A percentile compares a stretch with the other conserved stretches of the same genome.
These are phyloP conservation scores for Tenthredo scrophulariae DNA, from an alignment of 2,888 invertebrate species.

Conservation along the genomic window DNA sequence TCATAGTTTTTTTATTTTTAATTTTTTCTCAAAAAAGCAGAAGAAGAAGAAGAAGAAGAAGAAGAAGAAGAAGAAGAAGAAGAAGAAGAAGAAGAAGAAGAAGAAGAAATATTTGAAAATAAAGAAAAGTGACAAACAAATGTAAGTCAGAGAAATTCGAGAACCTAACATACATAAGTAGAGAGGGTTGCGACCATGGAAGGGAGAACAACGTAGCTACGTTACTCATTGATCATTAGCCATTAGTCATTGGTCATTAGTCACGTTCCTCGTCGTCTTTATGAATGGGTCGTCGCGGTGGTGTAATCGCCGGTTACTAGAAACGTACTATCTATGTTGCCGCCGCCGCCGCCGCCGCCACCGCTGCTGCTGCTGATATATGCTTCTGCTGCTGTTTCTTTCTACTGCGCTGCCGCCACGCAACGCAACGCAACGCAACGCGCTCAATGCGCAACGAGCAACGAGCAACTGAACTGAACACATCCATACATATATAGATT, in stretches of 20 bases:
- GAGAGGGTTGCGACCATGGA: conserved; percentile 45
- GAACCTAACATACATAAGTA: not conserved
- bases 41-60: not conserved
- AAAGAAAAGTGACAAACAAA: not conserved
- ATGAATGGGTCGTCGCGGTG: conserved; percentile 70
- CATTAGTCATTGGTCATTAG: conserved; percentile 73
- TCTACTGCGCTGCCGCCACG: not conserved
- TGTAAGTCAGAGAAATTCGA: not conserved
- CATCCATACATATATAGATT: not conserved
- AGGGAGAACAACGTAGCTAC: conserved; percentile 44
- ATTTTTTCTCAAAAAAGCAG: not conserved
- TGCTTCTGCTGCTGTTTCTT: too few relatives aligned
- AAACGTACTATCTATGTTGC: conserved; percentile 68
- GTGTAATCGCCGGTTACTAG: conserved; percentile 66
- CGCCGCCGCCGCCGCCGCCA: not conserved
- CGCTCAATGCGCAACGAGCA: conserved; percentile 21
- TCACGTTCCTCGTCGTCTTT: conserved; percentile 71
- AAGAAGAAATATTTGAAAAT: not conserved
- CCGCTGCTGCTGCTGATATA: not conserved
- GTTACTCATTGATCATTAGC: conserved; percentile 72
- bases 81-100: not conserved
- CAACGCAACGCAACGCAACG: conserved; percentile 16
- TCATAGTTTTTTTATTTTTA: not conserved
- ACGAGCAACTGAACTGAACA: conserved; percentile 7
- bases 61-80: not conserved